These are phyloP conservation scores for Apantesis nais DNA, from an alignment of 2,888 invertebrate genomes.

Conservation along the genomic window DNA sequence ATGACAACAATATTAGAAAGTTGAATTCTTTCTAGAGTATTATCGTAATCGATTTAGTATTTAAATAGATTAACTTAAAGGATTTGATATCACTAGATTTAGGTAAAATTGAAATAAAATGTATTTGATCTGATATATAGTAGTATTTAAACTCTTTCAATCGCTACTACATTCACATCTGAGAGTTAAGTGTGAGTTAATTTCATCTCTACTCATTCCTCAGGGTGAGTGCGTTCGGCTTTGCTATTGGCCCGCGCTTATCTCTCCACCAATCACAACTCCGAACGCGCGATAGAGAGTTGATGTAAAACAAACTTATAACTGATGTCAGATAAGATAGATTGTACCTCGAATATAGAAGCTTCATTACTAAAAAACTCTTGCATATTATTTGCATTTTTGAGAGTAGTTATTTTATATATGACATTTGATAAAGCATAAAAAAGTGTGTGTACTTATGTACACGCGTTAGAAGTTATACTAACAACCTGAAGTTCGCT, in stretches of 20 bases:
- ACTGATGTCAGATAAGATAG: neutral
- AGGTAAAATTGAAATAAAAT: neutral
- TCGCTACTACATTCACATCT: neutral
- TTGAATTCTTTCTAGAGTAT: neutral
- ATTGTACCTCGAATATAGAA: neutral
- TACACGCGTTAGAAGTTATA: too few species aligned
- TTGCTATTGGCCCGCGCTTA: too few species aligned
- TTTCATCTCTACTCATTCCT: too few species aligned
- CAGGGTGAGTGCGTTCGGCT: too few species aligned
- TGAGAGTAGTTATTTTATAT: neutral
- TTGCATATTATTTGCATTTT: neutral
- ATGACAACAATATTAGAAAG: neutral
- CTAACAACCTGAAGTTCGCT: too few species aligned
- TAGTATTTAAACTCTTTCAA: neutral
- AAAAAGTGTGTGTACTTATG: too few species aligned
- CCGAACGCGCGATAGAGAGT: too few species aligned
- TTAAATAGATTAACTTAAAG: constrained; percentile 21
- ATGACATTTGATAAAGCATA: too few species aligned
- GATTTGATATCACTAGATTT: constrained; percentile 7
- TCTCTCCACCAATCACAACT: too few species aligned
- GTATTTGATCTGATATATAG: neutral
- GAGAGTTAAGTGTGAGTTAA: too few species aligned
- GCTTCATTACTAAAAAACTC: neutral
- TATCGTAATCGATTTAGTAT: constrained; percentile 5
- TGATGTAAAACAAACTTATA: too few species aligned